Evolutionary conservation across 2,113 vertebrate species (phyloP), one percentile per base, ranked within the genome.

Genomic region (Rhea pennata): DNA sequence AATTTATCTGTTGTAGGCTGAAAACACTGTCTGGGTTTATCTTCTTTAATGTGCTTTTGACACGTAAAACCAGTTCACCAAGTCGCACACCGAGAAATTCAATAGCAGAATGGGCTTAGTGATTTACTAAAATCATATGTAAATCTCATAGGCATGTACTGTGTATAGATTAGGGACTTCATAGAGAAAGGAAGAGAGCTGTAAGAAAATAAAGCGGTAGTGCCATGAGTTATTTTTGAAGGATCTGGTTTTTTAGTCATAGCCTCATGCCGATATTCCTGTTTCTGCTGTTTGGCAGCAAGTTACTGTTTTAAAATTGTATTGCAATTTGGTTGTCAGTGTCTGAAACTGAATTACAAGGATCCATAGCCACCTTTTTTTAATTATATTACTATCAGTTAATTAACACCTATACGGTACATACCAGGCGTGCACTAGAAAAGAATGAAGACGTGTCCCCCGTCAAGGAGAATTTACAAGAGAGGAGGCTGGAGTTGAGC

Each of bases 31-130:
- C 85, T 96, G 42, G 40, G 85, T 31, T 95, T 90, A 92, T 87
- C 85, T 91, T 86, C 87, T 96, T 92, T 77, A 93, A 96, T 8
- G 13, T 95, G 42, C 48, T 72, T 97, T 96, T 95, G 85, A 94
- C 72, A 54, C 51, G 54, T 65, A 72, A 90, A 94, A 65, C 51
- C 15, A 6, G 64, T 94, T 95, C 71, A 85, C 67, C 62, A 58
- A 93, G 88, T 88, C 67, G 51, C 27, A 58, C 58, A 29, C 33
- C 56, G 72, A 84, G 92, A 96, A 95, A 95, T 91, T 84, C 84
- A 93, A 71, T 67, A 87, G 78, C 71, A 95, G 77, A 97, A 92
- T 65, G 69, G 44, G 56, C 24, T 94, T 73, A 90, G 87, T 93
- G 87, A 92, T 93, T 93, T 87, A 48, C 64, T 92, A 70, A 97